A percentile compares a stretch with the other conserved stretches of the same genome.
Evolutionary conservation across 1,140 invertebrate species (phyloP).

Genomic region (Eurosta solidaginis): DNA sequence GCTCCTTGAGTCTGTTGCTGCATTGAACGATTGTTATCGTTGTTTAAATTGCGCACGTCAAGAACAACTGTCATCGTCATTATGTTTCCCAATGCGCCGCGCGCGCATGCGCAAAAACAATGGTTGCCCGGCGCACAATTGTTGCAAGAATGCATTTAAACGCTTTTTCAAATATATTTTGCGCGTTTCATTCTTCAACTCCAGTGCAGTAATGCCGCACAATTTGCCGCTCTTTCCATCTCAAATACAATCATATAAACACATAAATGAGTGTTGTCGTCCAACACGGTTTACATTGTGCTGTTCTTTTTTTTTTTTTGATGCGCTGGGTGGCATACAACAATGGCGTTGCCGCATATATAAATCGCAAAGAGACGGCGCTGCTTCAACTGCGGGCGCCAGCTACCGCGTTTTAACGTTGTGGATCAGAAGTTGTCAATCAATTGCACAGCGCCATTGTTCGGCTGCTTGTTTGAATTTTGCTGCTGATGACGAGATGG

Average conservation of each 20-base stretch:
- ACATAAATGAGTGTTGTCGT: neutral
- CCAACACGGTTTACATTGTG: neutral
- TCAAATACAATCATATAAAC: neutral
- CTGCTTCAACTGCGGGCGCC: slow-evolving; percentile 6
- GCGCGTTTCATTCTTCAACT: neutral
- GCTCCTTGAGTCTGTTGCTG: slow-evolving; percentile 34
- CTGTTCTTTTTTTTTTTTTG: neutral
- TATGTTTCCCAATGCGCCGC: slow-evolving; percentile 32
- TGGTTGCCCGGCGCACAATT: slow-evolving; percentile 14
- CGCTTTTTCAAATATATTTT: neutral
- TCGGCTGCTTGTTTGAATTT: slow-evolving; percentile 12
- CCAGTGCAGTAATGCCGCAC: neutral
- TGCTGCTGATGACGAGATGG: slow-evolving; percentile 36
- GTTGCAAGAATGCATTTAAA: slow-evolving; percentile 25
- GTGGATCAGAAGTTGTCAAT: slow-evolving; percentile 36
- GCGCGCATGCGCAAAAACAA: neutral
- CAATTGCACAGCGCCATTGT: slow-evolving; percentile 36
- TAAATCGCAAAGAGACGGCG: neutral
- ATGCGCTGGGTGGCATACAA: slow-evolving; percentile 6
- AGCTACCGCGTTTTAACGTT: neutral
- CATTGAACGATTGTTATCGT: slow-evolving; percentile 39
- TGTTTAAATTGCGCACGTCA: slow-evolving; percentile 41
- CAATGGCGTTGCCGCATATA: slow-evolving; percentile 33
- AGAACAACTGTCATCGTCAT: slow-evolving; percentile 41
- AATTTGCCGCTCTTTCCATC: neutral